Base-by-base conservation (phyloP, 2,888 invertebrate genomes). In the Argynnis bischoffii region DNA sequence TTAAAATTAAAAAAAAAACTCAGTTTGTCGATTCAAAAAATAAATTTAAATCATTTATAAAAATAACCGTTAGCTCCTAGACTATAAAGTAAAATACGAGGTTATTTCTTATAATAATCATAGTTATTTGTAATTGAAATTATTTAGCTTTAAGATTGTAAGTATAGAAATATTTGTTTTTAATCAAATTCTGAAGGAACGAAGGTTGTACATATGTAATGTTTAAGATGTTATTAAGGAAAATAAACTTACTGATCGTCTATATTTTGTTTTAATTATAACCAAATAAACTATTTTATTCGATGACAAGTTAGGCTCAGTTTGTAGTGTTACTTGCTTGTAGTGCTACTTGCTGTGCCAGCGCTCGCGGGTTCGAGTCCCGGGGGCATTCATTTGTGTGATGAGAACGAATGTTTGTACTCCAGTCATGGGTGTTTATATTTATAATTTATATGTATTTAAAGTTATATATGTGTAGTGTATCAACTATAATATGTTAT, bases 221-320 rank as follows among this genome's bases (percentile, higher is more conserved):
- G 74, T 54, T 64, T 83, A 85, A 83, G 81, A 63, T 76, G 81
- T 86, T 86, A 83, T 78, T 82, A 87, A 89, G 89, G 84, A 74
- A 78, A 85, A 85, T 80, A 90, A 88, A 89, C 78, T 83, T 83
- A 88, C 84, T 85, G 86, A 86, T 82, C 85, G 85, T 88, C 84
- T 61, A 55, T 70, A 70, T 51, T 70, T 74, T 69, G 75, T 81
- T 79, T 75, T 72, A 72, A 76, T 77, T 73, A 21, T 11, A 47
- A 21, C 18, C 60, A 15, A 48, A n/a, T 3, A 31, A 26, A 26
- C 2, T 51, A 51, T n/a, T 16, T 4, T 4, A 26, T 21, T 21
- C 3, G 21, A 21, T 4, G 26, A 26, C 5, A 26, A 3, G 26
- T 26, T 26, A 4, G 26, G 26, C 26, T 26, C 26, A 26, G 26